Percentiles rank a stretch among this genome's conserved stretches.
These are phyloP conservation scores for Mizuhopecten yessoensis DNA, from an alignment of 1,140 invertebrate genomes.

Conservation along the genomic window DNA sequence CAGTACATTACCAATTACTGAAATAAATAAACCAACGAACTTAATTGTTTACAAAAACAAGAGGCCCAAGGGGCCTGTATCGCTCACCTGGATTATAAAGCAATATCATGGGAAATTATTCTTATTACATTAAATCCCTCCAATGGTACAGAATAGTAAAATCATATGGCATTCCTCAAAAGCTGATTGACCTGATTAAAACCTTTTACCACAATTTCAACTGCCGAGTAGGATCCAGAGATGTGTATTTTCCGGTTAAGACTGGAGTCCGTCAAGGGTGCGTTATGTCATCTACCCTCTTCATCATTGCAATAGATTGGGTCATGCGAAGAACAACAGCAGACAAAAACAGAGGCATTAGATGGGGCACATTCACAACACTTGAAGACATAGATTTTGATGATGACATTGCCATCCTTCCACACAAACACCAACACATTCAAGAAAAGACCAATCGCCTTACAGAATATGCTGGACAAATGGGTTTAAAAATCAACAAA, in stretches of 20 bases:
- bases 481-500: too few relatives aligned
- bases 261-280: conserved; percentile 44
- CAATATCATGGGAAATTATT: too few relatives aligned
- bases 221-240: conserved; percentile 15
- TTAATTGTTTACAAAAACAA: too few relatives aligned
- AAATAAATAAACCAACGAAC: too few relatives aligned
- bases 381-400: conserved; percentile 43
- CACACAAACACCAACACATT: conserved; percentile 41
- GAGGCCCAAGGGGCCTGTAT: too few relatives aligned
- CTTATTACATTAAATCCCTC: too few relatives aligned
- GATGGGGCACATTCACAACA: not conserved
- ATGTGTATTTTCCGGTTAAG: conserved; percentile 42
- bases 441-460: conserved; percentile 45
- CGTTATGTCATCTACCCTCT: too few relatives aligned
- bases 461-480: not conserved
- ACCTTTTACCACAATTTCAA: conserved; percentile 46
- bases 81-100: too few relatives aligned
- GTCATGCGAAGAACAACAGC: conserved; percentile 40
- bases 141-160: too few relatives aligned
- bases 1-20: too few relatives aligned
- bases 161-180: conserved; percentile 36
- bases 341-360: conserved; percentile 41
- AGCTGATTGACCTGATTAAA: not conserved
- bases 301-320: conserved; percentile 49
- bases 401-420: conserved; percentile 54